Base-by-base conservation (phyloP, 2,888 invertebrate species). In the Spilosoma lubricipeda region DNA sequence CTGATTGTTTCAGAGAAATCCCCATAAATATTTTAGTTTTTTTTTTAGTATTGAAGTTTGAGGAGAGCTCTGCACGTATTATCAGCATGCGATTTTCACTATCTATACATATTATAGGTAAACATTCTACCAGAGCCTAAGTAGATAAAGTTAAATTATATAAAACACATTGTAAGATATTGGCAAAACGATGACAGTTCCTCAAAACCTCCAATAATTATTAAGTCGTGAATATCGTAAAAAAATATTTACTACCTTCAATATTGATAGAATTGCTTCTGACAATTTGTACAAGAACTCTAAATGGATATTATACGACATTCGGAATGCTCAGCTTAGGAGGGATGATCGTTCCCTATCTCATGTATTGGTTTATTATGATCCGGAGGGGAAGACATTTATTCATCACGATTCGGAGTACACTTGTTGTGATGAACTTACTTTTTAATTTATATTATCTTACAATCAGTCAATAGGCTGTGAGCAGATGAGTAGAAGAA, bases 301-400 rank as follows among this genome's bases (percentile, higher is more conserved):
- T 77, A 75, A 67, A 71, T 75, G 75, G 70, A 81, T 78, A 81
- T 82, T 79, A 84, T 77, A 75, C 79, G 80, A 86, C 82, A 77
- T 75, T 77, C 73, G 80, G 83, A 85, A 86, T 78, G 80, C 79
- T 80, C 71, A 73, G 81, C 82, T 82, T 80, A 78, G 83, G 81
- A 81, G 84, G 87, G 83, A 82, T 85, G 82, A 80, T 83, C 83
- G 71, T 79, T 77, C 82, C 82, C 73, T 77, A 79, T 79, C 82
- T 81, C 82, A 85, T 84, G 85, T 88, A 89, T 90, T 88, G 87
- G 86, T 89, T 89, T 90, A 88, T 84, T 80, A 82, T 85, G 86
- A 90, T 87, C 85, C 78, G 80, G 82, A 80, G 80, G 78, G 27
- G 36, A 70, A 42, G 64, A 70, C 45, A 70, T 83, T 86, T 84